Base-by-base conservation (phyloP, 2,797 vertebrate genomes). In the Moxostoma hubbsi region DNA sequence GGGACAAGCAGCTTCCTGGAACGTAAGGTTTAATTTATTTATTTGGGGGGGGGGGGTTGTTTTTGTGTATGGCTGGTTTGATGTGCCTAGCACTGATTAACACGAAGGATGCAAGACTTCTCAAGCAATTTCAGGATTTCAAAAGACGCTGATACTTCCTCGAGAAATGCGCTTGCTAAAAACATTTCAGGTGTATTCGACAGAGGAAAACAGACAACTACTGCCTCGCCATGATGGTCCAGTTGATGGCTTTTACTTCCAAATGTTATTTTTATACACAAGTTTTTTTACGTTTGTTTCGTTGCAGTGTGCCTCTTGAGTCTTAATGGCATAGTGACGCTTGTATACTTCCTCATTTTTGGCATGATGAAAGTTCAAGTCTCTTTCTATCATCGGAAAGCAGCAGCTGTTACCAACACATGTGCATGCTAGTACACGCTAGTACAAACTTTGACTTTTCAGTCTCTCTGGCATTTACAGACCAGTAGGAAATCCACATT, bases 191-290 rank as follows among this genome's bases (percentile, higher is more conserved):
- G 54, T 75, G 51, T 70, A 62, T 24, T 47, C 15, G 50, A 67
- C 10, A 24, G 24, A 24, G 69, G 64, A 7, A 47, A 66, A 65
- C 65, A 53, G 75, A 84, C 82, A 72, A 82, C 65, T 63, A 76
- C 76, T 74, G 80, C 77, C 74, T 81, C 81, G 24, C 76, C 76
- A 62, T 71, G 66, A 50, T 55, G 46, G 67, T 71, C 80, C 73
- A 74, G 49, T 68, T 16, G 62, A 82, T 76, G 72, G 80, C 63
- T 86, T 86, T 70, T 79, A 76, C 88, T 89, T 85, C 87, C 88
- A 89, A 91, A 89, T 92, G 85, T 94, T 94, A 94, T 95, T 94
- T 95, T 94, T 94, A 85, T 94, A 94, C 87, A 84, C 82, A 83
- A 90, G 89, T 24, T 24, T 67, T 85, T 93, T 94, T 93, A 92